phyloP scores from a whole-genome alignment of 2,113 vertebrate genomes.

The Collichthys lucidus region DNA sequence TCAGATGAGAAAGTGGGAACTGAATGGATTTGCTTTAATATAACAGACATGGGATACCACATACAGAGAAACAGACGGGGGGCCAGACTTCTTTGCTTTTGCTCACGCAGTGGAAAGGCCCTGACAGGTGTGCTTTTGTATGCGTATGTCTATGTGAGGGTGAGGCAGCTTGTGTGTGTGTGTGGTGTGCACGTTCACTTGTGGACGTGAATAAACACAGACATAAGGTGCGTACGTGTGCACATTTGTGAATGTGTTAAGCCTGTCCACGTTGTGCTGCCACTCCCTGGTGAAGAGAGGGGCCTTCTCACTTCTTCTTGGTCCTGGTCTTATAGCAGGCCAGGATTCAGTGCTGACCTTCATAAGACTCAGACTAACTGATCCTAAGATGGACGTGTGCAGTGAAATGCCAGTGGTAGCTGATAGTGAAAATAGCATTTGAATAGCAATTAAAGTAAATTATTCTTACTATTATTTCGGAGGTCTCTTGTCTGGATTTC shows the following conservation, averaged over 20 bases:
- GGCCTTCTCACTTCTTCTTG: conserved; percentile 81
- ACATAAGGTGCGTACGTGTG: conserved; percentile 54
- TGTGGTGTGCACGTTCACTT: conserved; percentile 30
- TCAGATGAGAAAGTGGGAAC: conserved; percentile 82
- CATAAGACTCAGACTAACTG: conserved; percentile 59
- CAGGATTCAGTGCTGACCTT: conserved; percentile 71
- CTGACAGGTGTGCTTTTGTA: conserved; percentile 88
- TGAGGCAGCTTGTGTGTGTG: conserved; percentile 64
- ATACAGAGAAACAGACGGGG: conserved; percentile 80
- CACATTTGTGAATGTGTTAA: conserved; percentile 64
- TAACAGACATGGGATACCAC: conserved; percentile 84
- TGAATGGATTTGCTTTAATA: conserved; percentile 85
- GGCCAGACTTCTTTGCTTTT: conserved; percentile 83
- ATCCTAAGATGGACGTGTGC: conserved; percentile 36
- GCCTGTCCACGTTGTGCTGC: conserved; percentile 63
- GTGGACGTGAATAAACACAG: conserved; percentile 52
- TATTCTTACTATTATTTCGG: not conserved
- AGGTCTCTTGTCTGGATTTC: conserved; percentile 34
- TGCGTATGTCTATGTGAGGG: conserved; percentile 70
- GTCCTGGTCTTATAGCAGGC: conserved; percentile 74
- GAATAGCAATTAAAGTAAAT: conserved; percentile 12
- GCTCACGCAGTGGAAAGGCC: conserved; percentile 86
- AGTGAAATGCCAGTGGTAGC: conserved; percentile 4
- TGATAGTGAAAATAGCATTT: conserved; percentile 19
- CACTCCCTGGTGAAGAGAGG: conserved; percentile 76